A percentile compares a stretch with the other conserved stretches of the same genome.
Evolutionary conservation across 2,888 invertebrate species (phyloP).

Genomic region (Platypus cylindrus): DNA sequence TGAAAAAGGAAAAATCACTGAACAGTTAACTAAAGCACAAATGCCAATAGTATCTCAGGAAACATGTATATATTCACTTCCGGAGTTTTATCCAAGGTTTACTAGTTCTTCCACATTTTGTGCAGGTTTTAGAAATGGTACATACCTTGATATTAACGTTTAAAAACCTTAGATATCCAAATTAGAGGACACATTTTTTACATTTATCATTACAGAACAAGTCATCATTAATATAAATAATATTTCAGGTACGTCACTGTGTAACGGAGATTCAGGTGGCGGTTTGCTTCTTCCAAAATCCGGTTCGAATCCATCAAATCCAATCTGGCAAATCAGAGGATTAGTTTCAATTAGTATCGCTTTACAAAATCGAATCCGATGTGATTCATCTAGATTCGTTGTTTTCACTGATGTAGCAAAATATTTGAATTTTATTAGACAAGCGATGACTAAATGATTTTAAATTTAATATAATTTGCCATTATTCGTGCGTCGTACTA

Average conservation of each 20-base stretch:
- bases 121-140: constrained; percentile 37
- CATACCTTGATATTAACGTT: constrained; percentile 1
- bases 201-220: no score
- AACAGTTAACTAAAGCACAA: constrained; percentile 41
- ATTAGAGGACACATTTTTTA: neutral
- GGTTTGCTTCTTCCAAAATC: constrained; percentile 31
- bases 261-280: constrained; percentile 37
- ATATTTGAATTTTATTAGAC: constrained; percentile 41
- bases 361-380: constrained; percentile 41
- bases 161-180: neutral
- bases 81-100: constrained; percentile 47
- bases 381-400: constrained; percentile 47
- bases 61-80: constrained; percentile 47
- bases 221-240: neutral
- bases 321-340: constrained; percentile 33
- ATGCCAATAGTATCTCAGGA: constrained; percentile 49
- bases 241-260: constrained; percentile 44
- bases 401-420: constrained; percentile 50
- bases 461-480: no score
- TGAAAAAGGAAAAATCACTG: constrained; percentile 43
- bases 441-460: no score
- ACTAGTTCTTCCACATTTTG: constrained; percentile 44
- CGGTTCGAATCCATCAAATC: constrained; percentile 19
- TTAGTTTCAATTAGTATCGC: constrained; percentile 47
- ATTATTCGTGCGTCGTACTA: no score